Percentiles rank a stretch among this genome's conserved stretches.
Conservation (phyloP, 2,888 invertebrate species). For the Zeuzera pyrina region DNA sequence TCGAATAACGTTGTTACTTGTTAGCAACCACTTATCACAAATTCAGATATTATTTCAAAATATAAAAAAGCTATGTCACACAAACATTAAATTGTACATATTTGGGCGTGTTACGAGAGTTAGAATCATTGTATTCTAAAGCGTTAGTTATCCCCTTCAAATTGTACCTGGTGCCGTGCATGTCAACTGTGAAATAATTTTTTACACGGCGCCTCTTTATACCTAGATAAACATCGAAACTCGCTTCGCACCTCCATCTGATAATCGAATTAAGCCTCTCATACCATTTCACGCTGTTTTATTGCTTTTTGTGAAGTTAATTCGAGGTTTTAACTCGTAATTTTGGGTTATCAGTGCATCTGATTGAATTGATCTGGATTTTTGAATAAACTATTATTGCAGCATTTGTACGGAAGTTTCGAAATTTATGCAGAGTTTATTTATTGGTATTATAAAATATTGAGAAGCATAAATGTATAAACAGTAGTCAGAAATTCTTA, state of each 20-base stretch:
- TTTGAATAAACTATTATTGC: conserved; percentile 21
- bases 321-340: conserved; percentile 57
- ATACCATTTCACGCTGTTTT: conserved; percentile 69
- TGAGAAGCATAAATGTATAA: too few relatives aligned
- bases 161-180: too few relatives aligned
- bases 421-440: conserved; percentile 18
- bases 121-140: too few relatives aligned
- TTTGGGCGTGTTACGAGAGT: too few relatives aligned
- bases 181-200: conserved; percentile 72
- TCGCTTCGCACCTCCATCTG: conserved; percentile 72
- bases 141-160: too few relatives aligned
- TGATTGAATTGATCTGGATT: conserved; percentile 61
- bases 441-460: too few relatives aligned
- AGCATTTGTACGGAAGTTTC: conserved; percentile 25
- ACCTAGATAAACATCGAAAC: conserved; percentile 72
- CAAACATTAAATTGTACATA: too few relatives aligned
- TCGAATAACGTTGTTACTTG: too few relatives aligned
- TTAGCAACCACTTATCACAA: too few relatives aligned
- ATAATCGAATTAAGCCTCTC: conserved; percentile 72
- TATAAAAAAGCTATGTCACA: too few relatives aligned
- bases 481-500: too few relatives aligned
- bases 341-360: conserved; percentile 61
- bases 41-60: too few relatives aligned
- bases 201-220: conserved; percentile 67
- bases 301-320: conserved; percentile 65